Percentiles rank a stretch among this genome's conserved stretches.
phyloP scores from a whole-genome alignment of 2,113 vertebrate genomes.

The Pterocles gutturalis region DNA sequence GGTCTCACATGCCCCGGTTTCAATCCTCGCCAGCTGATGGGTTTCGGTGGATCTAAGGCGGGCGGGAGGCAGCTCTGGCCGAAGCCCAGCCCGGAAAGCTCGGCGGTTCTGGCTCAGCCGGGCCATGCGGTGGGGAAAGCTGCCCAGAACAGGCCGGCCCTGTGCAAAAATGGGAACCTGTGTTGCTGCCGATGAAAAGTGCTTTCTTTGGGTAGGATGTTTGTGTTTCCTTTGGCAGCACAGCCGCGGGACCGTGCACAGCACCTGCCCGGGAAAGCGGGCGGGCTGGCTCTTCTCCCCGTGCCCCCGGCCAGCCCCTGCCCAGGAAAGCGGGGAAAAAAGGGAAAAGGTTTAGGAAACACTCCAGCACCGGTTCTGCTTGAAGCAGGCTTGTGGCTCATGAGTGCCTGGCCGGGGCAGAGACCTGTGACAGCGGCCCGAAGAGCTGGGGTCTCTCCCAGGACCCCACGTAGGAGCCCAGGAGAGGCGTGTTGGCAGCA shows the following conservation, averaged over 20 bases:
- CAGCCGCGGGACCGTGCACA: background rate
- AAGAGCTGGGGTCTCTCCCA: background rate
- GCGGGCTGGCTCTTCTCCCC: background rate
- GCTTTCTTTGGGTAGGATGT: conserved; percentile 63
- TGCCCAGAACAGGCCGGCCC: conserved; percentile 21
- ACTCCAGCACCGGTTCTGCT: background rate
- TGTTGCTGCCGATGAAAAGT: conserved; percentile 49
- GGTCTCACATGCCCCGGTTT: background rate
- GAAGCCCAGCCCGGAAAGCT: background rate
- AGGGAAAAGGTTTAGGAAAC: background rate
- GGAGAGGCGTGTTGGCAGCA: background rate
- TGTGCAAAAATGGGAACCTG: conserved; percentile 52
- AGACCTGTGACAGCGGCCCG: background rate
- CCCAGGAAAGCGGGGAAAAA: background rate
- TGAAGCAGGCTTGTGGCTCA: background rate
- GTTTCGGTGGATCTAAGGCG: accelerated
- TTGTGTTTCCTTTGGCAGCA: conserved; percentile 62
- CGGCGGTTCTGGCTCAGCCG: background rate
- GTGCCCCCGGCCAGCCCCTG: background rate
- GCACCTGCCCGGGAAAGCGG: conserved; percentile 5
- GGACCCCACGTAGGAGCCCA: background rate
- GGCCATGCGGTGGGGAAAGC: background rate
- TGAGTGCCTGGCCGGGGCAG: background rate
- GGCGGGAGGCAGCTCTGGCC: background rate
- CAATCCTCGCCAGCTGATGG: background rate